Evolutionary conservation across 1,140 invertebrate species (phyloP).

Genomic region (Nasonia vitripennis): DNA sequence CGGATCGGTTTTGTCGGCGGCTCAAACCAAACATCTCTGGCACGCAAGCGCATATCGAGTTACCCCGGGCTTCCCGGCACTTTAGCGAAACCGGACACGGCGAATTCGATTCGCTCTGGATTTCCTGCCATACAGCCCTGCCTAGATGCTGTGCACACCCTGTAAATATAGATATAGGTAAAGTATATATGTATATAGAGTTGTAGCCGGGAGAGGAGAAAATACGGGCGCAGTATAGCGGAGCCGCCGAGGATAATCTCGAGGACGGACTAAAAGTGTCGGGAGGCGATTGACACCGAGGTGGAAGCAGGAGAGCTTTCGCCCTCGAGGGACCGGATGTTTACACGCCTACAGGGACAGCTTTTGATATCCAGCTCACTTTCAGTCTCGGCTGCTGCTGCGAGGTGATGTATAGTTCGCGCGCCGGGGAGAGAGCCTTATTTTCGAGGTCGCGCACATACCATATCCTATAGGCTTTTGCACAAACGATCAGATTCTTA

Average conservation of each 20-base stretch:
- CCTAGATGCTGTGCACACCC: no score
- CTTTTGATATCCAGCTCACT: constrained; percentile 41
- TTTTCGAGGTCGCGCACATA: not conserved
- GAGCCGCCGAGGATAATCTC: constrained; percentile 52
- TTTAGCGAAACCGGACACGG: constrained; percentile 44
- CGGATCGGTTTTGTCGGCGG: constrained; percentile 24
- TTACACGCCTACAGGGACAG: constrained; percentile 68
- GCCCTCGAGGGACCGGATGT: constrained; percentile 61
- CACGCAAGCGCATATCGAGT: constrained; percentile 18
- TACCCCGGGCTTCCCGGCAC: constrained; percentile 26
- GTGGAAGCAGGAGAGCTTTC: constrained; percentile 6
- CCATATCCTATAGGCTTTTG: no score
- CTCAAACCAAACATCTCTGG: constrained; percentile 23
- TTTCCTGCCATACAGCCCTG: no score
- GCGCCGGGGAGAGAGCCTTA: not conserved
- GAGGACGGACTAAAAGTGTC: constrained; percentile 38
- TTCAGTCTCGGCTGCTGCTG: not conserved
- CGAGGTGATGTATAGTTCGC: not conserved
- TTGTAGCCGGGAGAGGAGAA: not conserved
- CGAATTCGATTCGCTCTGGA: constrained; percentile 36
- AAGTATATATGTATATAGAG: no score
- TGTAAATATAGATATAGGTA: no score
- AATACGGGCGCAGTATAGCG: not conserved
- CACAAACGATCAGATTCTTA: no score
- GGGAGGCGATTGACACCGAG: constrained; percentile 63